Percentiles rank a stretch among this genome's conserved stretches.
These are phyloP conservation scores for Falco punctatus DNA, from an alignment of 2,113 vertebrate genomes.

Conservation along the genomic window DNA sequence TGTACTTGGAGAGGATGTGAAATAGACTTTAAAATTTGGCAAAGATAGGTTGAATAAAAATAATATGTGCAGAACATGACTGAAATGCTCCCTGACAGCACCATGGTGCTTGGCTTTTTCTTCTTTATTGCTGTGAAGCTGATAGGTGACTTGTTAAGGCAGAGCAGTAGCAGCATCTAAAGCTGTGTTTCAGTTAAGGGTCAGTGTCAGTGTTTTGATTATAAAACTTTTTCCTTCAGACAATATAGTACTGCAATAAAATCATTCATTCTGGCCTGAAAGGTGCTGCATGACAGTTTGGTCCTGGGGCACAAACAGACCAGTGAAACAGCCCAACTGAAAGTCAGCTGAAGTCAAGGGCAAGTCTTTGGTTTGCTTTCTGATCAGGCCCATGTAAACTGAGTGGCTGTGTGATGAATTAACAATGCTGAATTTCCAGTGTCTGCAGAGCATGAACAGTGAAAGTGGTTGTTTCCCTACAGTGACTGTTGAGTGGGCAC, in stretches of 20 bases:
- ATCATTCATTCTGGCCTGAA: background rate
- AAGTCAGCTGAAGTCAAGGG: background rate
- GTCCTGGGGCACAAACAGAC: background rate
- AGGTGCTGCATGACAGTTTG: background rate
- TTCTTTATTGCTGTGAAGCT: slow-evolving; percentile 37
- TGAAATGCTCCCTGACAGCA: slow-evolving; percentile 34
- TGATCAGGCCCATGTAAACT: background rate
- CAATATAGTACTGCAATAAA: background rate
- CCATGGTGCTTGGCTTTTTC: slow-evolving; percentile 22
- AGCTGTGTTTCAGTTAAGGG: slow-evolving; percentile 12
- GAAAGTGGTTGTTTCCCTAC: background rate
- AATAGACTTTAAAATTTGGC: slow-evolving; percentile 45
- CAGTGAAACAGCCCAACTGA: background rate
- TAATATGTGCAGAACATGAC: background rate
- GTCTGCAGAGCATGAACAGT: background rate
- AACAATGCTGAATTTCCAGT: background rate
- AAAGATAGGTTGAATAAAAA: slow-evolving; percentile 31
- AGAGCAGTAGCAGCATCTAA: slow-evolving; percentile 20
- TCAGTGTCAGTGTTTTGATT: slow-evolving; percentile 23
- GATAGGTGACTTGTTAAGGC: background rate
- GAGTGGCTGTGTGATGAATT: background rate
- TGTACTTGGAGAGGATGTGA: slow-evolving; percentile 23
- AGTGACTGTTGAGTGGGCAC: background rate
- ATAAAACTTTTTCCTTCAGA: slow-evolving; percentile 9
- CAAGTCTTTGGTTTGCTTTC: slow-evolving; percentile 10